Evolutionary conservation across 2,113 vertebrate genomes (phyloP), one percentile per base, ranked within the genome.

Genomic region (Electrona antarctica): DNA sequence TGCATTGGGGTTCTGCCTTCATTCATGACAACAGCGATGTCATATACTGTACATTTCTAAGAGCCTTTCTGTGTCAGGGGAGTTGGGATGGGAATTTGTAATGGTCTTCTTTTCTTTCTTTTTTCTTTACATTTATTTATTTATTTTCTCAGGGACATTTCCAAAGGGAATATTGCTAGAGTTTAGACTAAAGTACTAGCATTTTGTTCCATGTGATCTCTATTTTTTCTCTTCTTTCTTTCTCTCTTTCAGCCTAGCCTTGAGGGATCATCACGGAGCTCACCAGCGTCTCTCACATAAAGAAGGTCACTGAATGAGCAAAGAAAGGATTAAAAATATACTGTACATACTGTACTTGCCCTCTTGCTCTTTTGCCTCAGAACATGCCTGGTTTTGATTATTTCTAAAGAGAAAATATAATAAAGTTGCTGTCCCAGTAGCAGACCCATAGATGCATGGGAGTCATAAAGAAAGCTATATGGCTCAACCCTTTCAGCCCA

Each of bases 41-140:
- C 21, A 21, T 21, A 21, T 21, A 21, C 21, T 21, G 82, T 85
- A 63, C 52, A 69, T 73, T 64, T 69, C 67, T 72, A 67, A 86
- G 84, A 86, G 79, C 78, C 71, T 89, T 88, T 85, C 74, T 71
- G 74, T 88, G 80, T 82, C 79, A 85, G 67, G 15, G 69, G 64
- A 76, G 74, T 12, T 1, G 21, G 61, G 82, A 72, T 45, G 41
- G 54, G 81, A 61, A 76, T 76, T 64, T 67, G 48, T 29, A 15
- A n/a, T 1, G 57, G 33, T 67, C 21, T 21, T 21, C 21, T 21
- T 21, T 21, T 21, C 21, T 21, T 21, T 21, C 21, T 21, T 2
- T 21, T n/a, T n/a, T n/a, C n/a, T n/a, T n/a, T n/a, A n/a, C n/a
- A n/a, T n/a, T 21, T 21, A 41, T 41, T 3, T 14, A 13, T 55